Evolutionary conservation across 2,888 invertebrate genomes (phyloP).

Genomic region (Platycnemis pennipes): DNA sequence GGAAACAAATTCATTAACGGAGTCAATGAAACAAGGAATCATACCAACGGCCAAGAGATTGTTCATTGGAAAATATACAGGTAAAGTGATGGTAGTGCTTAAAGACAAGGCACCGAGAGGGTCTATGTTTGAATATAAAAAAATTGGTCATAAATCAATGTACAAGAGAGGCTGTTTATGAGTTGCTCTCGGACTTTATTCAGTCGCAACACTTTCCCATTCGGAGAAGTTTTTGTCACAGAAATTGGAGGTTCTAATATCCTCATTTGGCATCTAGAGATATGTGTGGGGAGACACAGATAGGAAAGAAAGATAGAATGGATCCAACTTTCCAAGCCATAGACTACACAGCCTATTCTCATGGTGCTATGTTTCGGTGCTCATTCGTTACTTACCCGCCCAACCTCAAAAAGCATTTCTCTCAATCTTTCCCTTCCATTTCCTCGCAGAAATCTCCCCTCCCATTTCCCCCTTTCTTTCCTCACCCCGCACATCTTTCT

Average conservation of each 20-base stretch:
- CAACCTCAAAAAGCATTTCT: background rate
- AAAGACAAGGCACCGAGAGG: too few relatives aligned
- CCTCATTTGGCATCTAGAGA: background rate
- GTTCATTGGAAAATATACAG: too few relatives aligned
- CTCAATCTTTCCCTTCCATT: slow-evolving; percentile 32
- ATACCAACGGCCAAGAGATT: too few relatives aligned
- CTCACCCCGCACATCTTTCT: background rate
- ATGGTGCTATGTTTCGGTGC: background rate
- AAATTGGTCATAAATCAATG: too few relatives aligned
- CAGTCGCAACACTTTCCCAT: too few relatives aligned
- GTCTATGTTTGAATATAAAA: too few relatives aligned
- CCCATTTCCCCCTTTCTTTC: background rate
- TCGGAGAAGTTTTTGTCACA: too few relatives aligned
- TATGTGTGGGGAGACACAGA: background rate
- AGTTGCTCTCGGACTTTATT: background rate
- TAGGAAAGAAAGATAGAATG: background rate
- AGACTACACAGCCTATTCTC: background rate
- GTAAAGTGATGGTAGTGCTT: too few relatives aligned
- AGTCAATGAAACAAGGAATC: too few relatives aligned
- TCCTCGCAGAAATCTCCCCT: background rate
- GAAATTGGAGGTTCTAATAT: background rate
- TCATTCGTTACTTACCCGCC: background rate
- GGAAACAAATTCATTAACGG: too few relatives aligned
- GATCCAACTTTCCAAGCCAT: background rate
- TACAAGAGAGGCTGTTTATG: background rate